Evolutionary conservation across 2,888 invertebrate species (phyloP), one percentile per base, ranked within the genome.

Genomic region (Standfussiana lucernea): DNA sequence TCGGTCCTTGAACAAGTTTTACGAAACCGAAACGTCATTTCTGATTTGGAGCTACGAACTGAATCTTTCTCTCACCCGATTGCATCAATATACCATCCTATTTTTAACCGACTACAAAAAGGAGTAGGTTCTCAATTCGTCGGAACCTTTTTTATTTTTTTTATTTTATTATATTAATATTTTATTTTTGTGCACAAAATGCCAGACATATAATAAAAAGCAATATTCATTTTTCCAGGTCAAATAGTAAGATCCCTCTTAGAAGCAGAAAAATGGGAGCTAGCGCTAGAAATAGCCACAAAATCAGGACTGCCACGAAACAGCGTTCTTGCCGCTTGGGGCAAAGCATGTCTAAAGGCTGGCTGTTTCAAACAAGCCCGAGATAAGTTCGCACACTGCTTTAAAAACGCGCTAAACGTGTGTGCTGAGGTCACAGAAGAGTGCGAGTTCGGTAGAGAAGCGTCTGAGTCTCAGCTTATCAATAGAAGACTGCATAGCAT

Each of bases 281-380:
- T 99, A 62, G 99, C 98, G 0, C 91, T 98, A 74, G 98, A 98
- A 90, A 98, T 99, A 64, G 99, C 99, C 3, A 98, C 99, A 0
- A 99, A 99, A 95, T 98, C 98, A 79, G 99, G 99, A 0, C 95
- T 98, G 32, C 98, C 99, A 32, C 97, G 98, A 13, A 97, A 97
- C 89, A 98, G 98, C 61, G 98, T 99, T 0, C 98, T 99, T 97
- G 98, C 98, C 0, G 98, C 98, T 0, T 99, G 99, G 98, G 99
- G 99, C 0, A 98, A 99, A 90, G 98, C 98, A 24, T 98, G 98
- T 84, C 95, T 99, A 7, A 98, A 97, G 89, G 98, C 98, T 0
- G 98, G 99, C 0, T 98, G 98, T 91, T 98, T 98, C 90, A 97
- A 97, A 75, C 97, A 97, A 66, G 99, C 99, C 45, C 95, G 98